Conservation (phyloP, 2,797 vertebrate species). For the Gymnoscopelus braueri region DNA sequence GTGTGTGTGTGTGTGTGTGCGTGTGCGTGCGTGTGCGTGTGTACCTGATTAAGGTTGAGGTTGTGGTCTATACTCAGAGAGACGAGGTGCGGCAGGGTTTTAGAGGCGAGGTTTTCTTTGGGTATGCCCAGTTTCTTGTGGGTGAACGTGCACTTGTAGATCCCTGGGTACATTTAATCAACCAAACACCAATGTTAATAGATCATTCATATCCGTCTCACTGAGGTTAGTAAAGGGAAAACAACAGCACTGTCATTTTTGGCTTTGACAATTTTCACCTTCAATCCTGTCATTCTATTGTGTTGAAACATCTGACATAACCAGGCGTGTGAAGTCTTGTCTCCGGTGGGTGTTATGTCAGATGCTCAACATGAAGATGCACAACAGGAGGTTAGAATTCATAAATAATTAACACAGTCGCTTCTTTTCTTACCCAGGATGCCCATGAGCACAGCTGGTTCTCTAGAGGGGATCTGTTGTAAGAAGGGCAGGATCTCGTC, state of each 20-base stretch:
- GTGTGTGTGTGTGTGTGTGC: background rate
- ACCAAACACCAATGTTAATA: background rate
- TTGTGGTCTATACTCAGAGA: conserved; percentile 98
- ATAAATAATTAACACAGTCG: background rate
- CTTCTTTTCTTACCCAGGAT: conserved; percentile 86
- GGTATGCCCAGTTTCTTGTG: conserved; percentile 99
- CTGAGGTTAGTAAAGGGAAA: background rate
- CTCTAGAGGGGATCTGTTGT: conserved; percentile 97
- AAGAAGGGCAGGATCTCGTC: conserved; percentile 98
- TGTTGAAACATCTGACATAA: too few relatives aligned
- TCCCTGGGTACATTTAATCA: conserved; percentile 80
- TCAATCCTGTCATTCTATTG: too few relatives aligned
- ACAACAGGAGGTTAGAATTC: too few relatives aligned
- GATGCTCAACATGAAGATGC: too few relatives aligned
- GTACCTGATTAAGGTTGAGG: conserved; percentile 98
- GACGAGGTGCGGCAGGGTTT: conserved; percentile 94
- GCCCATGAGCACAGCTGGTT: conserved; percentile 98
- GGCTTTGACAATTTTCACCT: too few relatives aligned
- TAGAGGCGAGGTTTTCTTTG: conserved; percentile 95
- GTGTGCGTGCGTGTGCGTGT: background rate
- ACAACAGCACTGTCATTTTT: too few relatives aligned
- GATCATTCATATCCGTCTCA: background rate
- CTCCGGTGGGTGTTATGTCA: too few relatives aligned
- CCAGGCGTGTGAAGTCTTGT: too few relatives aligned
- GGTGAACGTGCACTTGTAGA: conserved; percentile 98